Evolutionary conservation across 2,888 invertebrate genomes (phyloP), one percentile per base, ranked within the genome.

Genomic region (Melangyna quadrimaculata): DNA sequence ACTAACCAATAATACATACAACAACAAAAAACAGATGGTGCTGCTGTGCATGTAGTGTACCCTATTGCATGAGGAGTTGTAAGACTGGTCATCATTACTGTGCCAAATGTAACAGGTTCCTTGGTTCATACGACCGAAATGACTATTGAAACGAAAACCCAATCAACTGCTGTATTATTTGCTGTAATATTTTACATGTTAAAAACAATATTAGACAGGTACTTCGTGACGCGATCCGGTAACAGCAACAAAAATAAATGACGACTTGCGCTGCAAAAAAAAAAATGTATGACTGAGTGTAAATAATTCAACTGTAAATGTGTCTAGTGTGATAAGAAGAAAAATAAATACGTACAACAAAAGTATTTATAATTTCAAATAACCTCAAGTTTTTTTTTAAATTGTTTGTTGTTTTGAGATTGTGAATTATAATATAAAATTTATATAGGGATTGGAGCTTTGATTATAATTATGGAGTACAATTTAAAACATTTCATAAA

Each of bases 31-130:
- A 19, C 59, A 91, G 91, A 27, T 91, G 91, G 90, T 91, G 91
- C 88, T 91, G 91, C 72, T 91, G 91, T 80, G 91, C 91, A n/a
- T 91, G 91, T 35, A 89, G 88, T 73, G 90, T 91, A 19, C 91
- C 91, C 19, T 91, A 91, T 63, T 91, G 91, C 87, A 91, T 91
- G 91, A 90, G 89, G 48, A 91, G 91, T 84, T 91, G 91, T 78
- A 91, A 91, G 87, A 91, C 91, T 14, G 91, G 91, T 12, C 91
- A 91, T 70, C 91, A 91, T 78, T 91, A 91, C 61, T 91, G 91
- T 81, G 88, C 90, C 70, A 90, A 90, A 75, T 91, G 91, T 87
- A 91, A 91, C 88, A 89, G 90, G 22, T 91, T 91, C 67, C 83
- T 91, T 24, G 91, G 91, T 22, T 88, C 90, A 73, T 91, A 90